Conservation (phyloP, 1,140 invertebrate genomes). For the Listronotus oregonensis region DNA sequence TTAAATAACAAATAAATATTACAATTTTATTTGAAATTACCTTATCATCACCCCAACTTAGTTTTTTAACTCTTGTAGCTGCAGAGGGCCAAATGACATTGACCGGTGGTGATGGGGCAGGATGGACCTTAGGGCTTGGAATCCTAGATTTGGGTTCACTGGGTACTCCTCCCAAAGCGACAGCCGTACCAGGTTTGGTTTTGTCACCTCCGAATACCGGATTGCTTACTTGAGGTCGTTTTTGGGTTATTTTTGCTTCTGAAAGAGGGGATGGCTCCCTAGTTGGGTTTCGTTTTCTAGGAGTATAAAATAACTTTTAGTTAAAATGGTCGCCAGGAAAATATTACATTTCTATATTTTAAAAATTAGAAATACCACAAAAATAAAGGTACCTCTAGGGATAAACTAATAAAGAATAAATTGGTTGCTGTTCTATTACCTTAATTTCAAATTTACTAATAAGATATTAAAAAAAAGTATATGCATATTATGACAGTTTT, state of each 20-base stretch:
- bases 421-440: no score
- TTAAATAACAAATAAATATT: no score
- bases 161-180: constrained; percentile 52
- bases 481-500: no score
- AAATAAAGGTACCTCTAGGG: no score
- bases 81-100: constrained; percentile 46
- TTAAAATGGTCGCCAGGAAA: no score
- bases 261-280: constrained; percentile 28
- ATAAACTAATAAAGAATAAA: no score
- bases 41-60: constrained; percentile 75
- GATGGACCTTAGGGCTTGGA: constrained; percentile 54
- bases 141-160: constrained; percentile 43
- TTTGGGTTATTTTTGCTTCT: constrained; percentile 2
- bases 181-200: constrained; percentile 46
- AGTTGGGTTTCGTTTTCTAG: constrained; percentile 41
- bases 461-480: no score
- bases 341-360: no score
- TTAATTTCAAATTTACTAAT: no score
- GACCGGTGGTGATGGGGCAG: constrained; percentile 49
- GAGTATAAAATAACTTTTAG: constrained; percentile 2
- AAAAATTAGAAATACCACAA: no score
- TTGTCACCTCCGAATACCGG: constrained; percentile 50
- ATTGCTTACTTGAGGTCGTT: constrained; percentile 43
- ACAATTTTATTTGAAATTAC: no score
- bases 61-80: constrained; percentile 70